These are phyloP conservation scores for Uloborus diversus DNA, from an alignment of 1,140 invertebrate species.

Conservation along the genomic window DNA sequence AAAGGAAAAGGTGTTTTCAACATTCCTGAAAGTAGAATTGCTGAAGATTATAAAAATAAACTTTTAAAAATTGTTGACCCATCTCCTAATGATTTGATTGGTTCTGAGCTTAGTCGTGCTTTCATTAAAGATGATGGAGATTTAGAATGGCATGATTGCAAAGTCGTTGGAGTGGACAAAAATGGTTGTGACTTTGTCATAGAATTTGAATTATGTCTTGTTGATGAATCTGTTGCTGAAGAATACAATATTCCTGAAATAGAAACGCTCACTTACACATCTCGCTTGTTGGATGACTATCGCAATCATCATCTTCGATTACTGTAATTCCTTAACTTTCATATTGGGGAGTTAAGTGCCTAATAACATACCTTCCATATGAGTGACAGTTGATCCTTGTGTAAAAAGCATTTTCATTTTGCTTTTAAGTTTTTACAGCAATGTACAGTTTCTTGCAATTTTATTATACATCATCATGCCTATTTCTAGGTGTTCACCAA, in stretches of 20 bases:
- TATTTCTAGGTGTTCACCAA: conserved; percentile 28
- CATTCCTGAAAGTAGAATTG: conserved; percentile 34
- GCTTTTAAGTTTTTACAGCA: conserved; percentile 32
- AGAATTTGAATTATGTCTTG: conserved; percentile 50
- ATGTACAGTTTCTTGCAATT: conserved; percentile 42
- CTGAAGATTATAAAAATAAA: conserved; percentile 29
- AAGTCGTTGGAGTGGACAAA: conserved; percentile 25
- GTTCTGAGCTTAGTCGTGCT: conserved; percentile 34
- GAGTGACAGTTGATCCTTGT: conserved; percentile 8
- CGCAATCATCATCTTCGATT: conserved; percentile 30
- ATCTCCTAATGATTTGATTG: conserved; percentile 34
- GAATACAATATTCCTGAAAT: conserved; percentile 25
- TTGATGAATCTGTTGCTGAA: not conserved
- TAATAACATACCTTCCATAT: conserved; percentile 24
- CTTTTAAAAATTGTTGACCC: conserved; percentile 39
- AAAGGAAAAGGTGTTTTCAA: conserved; percentile 27
- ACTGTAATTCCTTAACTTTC: conserved; percentile 43
- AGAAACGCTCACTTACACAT: conserved; percentile 34
- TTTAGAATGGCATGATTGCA: conserved; percentile 46
- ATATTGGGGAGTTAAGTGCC: conserved; percentile 46
- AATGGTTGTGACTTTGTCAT: conserved; percentile 22
- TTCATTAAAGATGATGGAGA: conserved; percentile 54
- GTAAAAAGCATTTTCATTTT: conserved; percentile 14
- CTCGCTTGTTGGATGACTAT: conserved; percentile 36
- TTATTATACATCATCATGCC: conserved; percentile 18